Conservation (phyloP, 2,888 invertebrate species). For the Microplitis manilae region DNA sequence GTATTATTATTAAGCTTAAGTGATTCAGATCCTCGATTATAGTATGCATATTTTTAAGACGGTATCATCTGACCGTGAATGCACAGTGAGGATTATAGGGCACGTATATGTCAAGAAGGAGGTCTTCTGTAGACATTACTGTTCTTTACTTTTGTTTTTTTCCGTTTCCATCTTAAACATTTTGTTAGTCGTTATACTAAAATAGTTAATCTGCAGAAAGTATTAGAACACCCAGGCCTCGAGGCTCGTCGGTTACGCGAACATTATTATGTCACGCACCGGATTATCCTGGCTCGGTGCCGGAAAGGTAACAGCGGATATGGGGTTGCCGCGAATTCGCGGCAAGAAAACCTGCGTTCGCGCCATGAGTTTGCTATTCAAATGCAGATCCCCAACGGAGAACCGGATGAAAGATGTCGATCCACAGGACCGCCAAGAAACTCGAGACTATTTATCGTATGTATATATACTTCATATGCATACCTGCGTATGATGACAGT, state of each 20-base stretch:
- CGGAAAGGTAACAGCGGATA: conserved; percentile 44
- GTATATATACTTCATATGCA: conserved; percentile 4
- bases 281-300: conserved; percentile 58
- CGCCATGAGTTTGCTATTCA: conserved; percentile 49
- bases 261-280: conserved; percentile 58
- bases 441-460: conserved; percentile 34
- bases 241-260: conserved; percentile 42
- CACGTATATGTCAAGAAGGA: conserved; percentile 50
- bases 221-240: neutral
- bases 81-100: conserved; percentile 62
- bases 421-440: conserved; percentile 35
- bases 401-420: conserved; percentile 44
- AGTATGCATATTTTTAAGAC: neutral
- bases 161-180: conserved; percentile 22
- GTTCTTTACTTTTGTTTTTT: conserved; percentile 33
- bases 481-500: conserved; percentile 1
- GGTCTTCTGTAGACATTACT: conserved; percentile 36
- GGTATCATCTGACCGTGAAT: conserved; percentile 62
- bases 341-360: conserved; percentile 45
- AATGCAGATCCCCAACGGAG: conserved; percentile 48
- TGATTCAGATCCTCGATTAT: conserved; percentile 47
- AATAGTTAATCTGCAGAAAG: neutral
- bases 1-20: conserved; percentile 58
- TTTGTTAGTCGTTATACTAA: neutral
- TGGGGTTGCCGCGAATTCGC: conserved; percentile 51